Evolutionary conservation across 2,113 vertebrate species (phyloP).

Genomic region (Notarius quadriscutis): DNA sequence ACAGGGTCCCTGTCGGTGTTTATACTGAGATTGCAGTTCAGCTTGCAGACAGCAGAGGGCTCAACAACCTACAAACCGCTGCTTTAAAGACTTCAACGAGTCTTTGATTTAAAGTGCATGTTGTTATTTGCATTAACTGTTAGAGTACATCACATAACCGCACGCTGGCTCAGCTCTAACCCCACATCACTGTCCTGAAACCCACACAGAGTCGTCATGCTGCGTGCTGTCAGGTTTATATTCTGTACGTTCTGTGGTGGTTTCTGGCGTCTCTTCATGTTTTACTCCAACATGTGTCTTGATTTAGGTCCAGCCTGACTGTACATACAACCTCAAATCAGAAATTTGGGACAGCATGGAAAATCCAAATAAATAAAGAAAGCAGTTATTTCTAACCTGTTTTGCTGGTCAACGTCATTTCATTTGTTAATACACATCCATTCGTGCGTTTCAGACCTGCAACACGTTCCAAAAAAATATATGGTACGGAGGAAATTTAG

Average conservation of each 20-base stretch:
- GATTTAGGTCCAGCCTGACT: constrained; percentile 30
- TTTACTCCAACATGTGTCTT: background rate
- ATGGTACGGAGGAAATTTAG: no score
- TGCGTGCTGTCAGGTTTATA: background rate
- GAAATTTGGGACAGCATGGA: no score
- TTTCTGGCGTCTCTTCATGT: background rate
- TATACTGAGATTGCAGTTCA: background rate
- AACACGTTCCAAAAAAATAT: no score
- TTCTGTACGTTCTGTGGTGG: background rate
- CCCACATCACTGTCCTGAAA: background rate
- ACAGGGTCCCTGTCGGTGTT: background rate
- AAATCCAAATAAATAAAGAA: no score
- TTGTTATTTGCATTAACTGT: no score
- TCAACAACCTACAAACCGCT: background rate
- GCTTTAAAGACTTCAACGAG: background rate
- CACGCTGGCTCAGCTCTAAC: background rate
- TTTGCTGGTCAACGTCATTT: no score
- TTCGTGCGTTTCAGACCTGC: no score
- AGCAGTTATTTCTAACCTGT: no score
- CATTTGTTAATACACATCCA: no score
- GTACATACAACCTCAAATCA: background rate
- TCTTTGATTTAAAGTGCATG: no score
- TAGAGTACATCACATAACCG: background rate
- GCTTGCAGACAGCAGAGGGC: background rate
- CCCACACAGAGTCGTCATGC: background rate